These are phyloP conservation scores for Amphibalanus amphitrite DNA, from an alignment of 1,140 invertebrate genomes.

Conservation along the genomic window DNA sequence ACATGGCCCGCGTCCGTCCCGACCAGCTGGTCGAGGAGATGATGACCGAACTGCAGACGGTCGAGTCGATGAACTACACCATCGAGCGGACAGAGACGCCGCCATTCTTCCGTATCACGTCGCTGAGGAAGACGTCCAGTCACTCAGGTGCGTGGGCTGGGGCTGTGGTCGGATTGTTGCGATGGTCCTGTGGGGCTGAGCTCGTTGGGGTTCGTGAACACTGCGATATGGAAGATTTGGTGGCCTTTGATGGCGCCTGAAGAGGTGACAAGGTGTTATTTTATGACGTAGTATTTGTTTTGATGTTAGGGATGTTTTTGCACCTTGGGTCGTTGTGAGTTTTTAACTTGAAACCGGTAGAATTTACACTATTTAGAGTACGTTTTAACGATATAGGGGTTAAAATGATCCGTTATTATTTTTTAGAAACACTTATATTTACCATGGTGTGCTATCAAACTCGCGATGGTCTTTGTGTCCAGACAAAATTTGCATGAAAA, in stretches of 20 bases:
- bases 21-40: conserved; percentile 87
- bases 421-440: no score
- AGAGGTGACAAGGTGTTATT: background rate
- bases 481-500: no score
- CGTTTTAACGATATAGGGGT: no score
- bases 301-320: background rate
- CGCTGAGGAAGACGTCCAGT: conserved; percentile 67
- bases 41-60: conserved; percentile 89
- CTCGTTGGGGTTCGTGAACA: conserved; percentile 14
- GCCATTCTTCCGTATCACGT: conserved; percentile 63
- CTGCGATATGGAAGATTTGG: background rate
- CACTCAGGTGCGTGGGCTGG: conserved; percentile 32
- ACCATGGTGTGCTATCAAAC: no score
- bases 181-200: conserved; percentile 10
- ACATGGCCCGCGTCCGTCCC: conserved; percentile 71
- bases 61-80: conserved; percentile 83
- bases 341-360: no score
- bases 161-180: background rate
- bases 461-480: no score
- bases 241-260: background rate
- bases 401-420: no score
- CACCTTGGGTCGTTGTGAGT: no score
- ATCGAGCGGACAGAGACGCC: conserved; percentile 93
- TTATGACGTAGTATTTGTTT: background rate
- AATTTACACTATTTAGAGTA: no score